Base-by-base conservation (phyloP, 2,888 invertebrate species). In the Synergus laeviventris region DNA sequence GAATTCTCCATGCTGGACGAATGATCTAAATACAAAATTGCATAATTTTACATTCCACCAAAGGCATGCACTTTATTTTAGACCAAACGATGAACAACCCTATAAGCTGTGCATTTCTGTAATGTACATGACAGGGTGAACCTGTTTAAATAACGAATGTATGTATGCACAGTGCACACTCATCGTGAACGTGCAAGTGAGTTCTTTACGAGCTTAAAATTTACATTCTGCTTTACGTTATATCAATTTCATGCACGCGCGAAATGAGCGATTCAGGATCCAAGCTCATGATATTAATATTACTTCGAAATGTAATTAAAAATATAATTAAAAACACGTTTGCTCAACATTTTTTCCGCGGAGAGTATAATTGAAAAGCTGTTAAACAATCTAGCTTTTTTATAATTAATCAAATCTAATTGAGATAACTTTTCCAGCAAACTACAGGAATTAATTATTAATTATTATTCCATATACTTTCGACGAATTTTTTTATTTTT, bases 61-160 rank as follows among this genome's bases (percentile, higher is more conserved):
- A 49, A n/a, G 49, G 9, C 8, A 49, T n/a, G 49, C n/a, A 49
- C 8, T 49, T 49, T n/a, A 49, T n/a, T n/a, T 49, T n/a, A 49
- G n/a, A 49, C n/a, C 9, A 2, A 49, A n/a, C n/a, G n/a, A 49
- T 49, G 49, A n/a, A 49, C 49, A n/a, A 49, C 16, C 49, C 49
- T 49, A 1, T 16, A 8, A 49, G n/a, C 2, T n/a, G n/a, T 49
- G 49, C 8, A n/a, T 49, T 49, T 49, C 1, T n/a, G 49, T 8
- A 49, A 49, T n/a, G n/a, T 49, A 4, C n/a, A n/a, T 1, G 8
- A n/a, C 49, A 7, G 49, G 49, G 49, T 49, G n/a, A 49, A 49
- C 49, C n/a, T 49, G n/a, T 49, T n/a, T 49, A n/a, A n/a, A 49
- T 49, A 49, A 49, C n/a, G 49, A 49, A 49, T 49, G 49, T 8